Percentiles rank a stretch among this genome's conserved stretches.
Evolutionary conservation across 1,140 invertebrate genomes (phyloP).

Genomic region (Heliconius melpomene): DNA sequence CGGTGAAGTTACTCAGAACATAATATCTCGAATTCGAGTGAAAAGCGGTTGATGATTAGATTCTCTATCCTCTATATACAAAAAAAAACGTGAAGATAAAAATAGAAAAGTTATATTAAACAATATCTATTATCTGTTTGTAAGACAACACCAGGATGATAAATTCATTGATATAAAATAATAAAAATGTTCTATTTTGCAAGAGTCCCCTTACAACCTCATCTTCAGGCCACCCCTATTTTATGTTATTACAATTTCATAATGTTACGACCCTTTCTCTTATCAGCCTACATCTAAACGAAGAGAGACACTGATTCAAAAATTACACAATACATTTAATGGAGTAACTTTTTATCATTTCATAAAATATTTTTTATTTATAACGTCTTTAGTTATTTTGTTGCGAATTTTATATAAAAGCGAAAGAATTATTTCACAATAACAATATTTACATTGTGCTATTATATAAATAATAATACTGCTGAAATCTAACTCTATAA

Average conservation of each 20-base stretch:
- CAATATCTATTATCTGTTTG: background rate
- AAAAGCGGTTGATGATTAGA: too few species aligned
- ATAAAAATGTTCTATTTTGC: constrained; percentile 10
- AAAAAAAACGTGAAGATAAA: too few species aligned
- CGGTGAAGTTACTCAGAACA: too few species aligned
- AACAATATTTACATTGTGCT: too few species aligned
- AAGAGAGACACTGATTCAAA: constrained; percentile 9
- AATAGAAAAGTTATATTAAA: background rate
- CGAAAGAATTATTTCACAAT: too few species aligned
- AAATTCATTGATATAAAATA: background rate
- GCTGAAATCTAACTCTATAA: too few species aligned
- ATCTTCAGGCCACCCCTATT: background rate
- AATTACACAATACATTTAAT: background rate
- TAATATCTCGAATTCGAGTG: too few species aligned
- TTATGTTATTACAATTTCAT: constrained; percentile 10
- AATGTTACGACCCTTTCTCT: constrained; percentile 2
- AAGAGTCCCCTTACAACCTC: background rate
- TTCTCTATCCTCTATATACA: too few species aligned
- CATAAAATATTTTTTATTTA: background rate
- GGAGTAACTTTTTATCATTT: background rate
- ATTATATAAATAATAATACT: too few species aligned
- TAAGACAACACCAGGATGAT: background rate
- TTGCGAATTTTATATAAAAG: too few species aligned
- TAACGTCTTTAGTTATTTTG: too few species aligned
- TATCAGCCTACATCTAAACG: constrained; percentile 8